A percentile compares a stretch with the other conserved stretches of the same genome.
These are phyloP conservation scores for Drosophila aff. DNA, from an alignment of 1,140 invertebrate genomes.

Conservation along the genomic window DNA sequence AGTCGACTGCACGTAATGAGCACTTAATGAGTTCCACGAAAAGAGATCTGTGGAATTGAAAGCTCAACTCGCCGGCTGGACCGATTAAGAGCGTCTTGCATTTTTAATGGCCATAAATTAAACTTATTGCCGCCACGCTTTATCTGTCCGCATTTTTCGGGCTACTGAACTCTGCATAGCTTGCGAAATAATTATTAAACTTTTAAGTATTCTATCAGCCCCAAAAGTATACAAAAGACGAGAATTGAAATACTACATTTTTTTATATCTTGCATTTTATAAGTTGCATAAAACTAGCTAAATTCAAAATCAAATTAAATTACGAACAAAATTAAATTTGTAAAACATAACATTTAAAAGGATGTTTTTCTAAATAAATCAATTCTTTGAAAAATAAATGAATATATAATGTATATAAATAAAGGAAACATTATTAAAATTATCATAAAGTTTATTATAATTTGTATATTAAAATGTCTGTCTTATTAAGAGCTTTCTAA, in stretches of 20 bases:
- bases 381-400: no score
- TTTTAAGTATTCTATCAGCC: background rate
- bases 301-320: background rate
- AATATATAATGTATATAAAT: background rate
- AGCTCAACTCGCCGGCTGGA: conserved; percentile 1
- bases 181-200: background rate
- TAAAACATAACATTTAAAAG: no score
- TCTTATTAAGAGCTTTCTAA: background rate
- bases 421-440: background rate
- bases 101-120: conserved; percentile 33
- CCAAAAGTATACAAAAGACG: conserved; percentile 1
- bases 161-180: background rate
- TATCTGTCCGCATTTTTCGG: background rate
- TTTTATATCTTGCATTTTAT: background rate
- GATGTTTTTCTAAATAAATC: no score
- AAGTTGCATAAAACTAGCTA: background rate
- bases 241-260: background rate
- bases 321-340: no score
- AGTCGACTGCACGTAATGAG: conserved; percentile 65
- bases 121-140: conserved; percentile 8
- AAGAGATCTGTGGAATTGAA: conserved; percentile 10
- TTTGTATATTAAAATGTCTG: background rate
- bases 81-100: conserved; percentile 23
- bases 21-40: conserved; percentile 57
- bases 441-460: background rate